phyloP scores from a whole-genome alignment of 2,888 invertebrate species.

The Stenotaenia linearis region DNA sequence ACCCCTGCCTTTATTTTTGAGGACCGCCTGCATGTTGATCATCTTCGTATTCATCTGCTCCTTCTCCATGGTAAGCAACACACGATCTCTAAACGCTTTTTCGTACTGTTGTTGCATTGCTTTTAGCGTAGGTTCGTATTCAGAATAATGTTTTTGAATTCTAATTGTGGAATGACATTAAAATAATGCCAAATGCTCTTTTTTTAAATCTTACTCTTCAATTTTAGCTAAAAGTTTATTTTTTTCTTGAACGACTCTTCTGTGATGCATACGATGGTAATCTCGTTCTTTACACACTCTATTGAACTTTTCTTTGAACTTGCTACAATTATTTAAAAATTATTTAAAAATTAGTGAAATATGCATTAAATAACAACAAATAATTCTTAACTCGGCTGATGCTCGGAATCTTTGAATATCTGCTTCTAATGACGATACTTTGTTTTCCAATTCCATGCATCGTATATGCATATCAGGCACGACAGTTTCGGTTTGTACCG shows the following conservation, averaged over 20 bases:
- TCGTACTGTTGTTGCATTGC: slow-evolving; percentile 15
- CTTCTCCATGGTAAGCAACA: neutral
- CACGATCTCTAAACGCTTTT: neutral
- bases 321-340: no score
- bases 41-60: neutral
- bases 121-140: slow-evolving; percentile 14
- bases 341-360: no score
- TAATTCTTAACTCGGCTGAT: slow-evolving; percentile 9
- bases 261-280: slow-evolving; percentile 30
- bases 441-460: neutral
- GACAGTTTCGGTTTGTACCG: neutral
- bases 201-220: neutral
- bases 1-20: neutral
- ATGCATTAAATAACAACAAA: no score
- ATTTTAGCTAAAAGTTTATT: slow-evolving; percentile 20
- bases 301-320: slow-evolving; percentile 27
- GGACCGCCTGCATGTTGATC: neutral
- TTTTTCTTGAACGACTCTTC: slow-evolving; percentile 27
- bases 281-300: slow-evolving; percentile 27
- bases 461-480: neutral
- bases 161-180: neutral
- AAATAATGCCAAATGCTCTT: neutral
- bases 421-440: neutral
- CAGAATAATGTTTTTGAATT: slow-evolving; percentile 5
- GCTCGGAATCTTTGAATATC: slow-evolving; percentile 1